phyloP scores from a whole-genome alignment of 2,113 vertebrate species.

The Ornithorhynchus anatinus region DNA sequence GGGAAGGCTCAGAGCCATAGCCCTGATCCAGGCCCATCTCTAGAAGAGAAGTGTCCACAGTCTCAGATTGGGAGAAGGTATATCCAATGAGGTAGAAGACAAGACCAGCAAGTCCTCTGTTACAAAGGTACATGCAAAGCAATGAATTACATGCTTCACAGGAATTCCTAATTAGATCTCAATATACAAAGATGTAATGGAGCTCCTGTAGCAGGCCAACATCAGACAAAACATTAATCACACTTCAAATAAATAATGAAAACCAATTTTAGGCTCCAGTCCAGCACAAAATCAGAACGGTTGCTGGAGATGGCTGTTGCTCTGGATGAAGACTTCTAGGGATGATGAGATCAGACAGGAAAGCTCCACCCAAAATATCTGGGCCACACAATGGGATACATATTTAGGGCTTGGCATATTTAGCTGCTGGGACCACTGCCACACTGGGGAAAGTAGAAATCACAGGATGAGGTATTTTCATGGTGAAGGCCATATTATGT shows the following conservation, averaged over 20 bases:
- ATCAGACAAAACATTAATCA: conserved; percentile 43
- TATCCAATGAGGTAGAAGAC: no score
- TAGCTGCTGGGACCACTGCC: no score
- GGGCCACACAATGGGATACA: no score
- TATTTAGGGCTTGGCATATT: no score
- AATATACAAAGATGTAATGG: conserved; percentile 5
- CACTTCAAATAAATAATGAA: conserved; percentile 68
- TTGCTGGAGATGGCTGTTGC: neutral
- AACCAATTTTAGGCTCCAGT: conserved; percentile 15
- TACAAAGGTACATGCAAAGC: conserved; percentile 50
- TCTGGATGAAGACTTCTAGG: neutral
- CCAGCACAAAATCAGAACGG: conserved; percentile 8
- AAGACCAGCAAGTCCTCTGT: accelerated
- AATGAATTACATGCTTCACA: conserved; percentile 51
- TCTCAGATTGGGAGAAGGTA: no score
- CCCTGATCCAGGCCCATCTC: no score
- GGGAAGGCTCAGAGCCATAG: no score
- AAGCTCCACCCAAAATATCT: neutral
- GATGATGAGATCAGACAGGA: neutral
- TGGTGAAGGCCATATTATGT: no score
- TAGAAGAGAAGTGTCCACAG: no score
- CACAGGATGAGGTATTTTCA: no score
- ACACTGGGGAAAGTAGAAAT: no score
- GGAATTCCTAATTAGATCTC: conserved; percentile 49
- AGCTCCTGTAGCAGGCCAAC: conserved; percentile 19